Conservation (phyloP, 2,888 invertebrate species). For the Melipona bicolor region DNA sequence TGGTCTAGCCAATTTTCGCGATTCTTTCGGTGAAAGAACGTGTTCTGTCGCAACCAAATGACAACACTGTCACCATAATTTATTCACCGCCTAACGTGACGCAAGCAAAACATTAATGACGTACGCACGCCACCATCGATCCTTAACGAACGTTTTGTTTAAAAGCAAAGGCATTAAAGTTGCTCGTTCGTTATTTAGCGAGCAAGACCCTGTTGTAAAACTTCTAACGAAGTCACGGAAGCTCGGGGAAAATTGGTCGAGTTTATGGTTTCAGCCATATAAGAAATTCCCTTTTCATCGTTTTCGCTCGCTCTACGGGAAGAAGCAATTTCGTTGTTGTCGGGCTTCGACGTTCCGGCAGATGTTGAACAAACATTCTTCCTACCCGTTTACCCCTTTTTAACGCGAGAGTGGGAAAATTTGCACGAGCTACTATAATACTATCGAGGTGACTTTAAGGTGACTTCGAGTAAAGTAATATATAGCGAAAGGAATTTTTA, state of each 20-base stretch:
- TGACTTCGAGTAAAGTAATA: not conserved
- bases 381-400: not conserved
- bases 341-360: not conserved
- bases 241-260: not conserved
- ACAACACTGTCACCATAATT: slow-evolving; percentile 51
- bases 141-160: slow-evolving; percentile 14
- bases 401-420: not conserved
- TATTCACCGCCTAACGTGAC: slow-evolving; percentile 53
- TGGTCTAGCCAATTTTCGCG: not conserved
- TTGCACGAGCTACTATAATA: not conserved
- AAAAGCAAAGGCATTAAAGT: not conserved
- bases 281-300: not conserved
- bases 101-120: slow-evolving; percentile 45
- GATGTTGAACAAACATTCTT: not conserved
- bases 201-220: not conserved
- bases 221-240: slow-evolving; percentile 2
- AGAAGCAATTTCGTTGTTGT: not conserved
- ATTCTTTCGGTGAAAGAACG: slow-evolving; percentile 31
- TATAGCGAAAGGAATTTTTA: not conserved
- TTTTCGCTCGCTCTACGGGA: not conserved
- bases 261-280: not conserved
- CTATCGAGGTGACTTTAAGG: rapidly evolving
- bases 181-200: not conserved
- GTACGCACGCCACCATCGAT: slow-evolving; percentile 48
- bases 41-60: slow-evolving; percentile 21